Evolutionary conservation across 1,140 invertebrate species (phyloP).

Genomic region (Armadillidium nasatum): DNA sequence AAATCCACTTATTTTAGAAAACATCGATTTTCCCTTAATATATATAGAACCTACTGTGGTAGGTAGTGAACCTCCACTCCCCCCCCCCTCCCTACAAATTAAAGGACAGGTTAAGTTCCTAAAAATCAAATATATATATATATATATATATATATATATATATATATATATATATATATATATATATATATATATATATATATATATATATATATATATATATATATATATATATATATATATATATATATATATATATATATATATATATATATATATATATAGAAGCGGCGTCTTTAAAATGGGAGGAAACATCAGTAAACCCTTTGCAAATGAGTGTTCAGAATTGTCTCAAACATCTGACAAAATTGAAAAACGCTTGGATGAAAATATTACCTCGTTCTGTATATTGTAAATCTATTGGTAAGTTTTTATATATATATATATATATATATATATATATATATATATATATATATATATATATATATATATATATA

Average conservation of each 20-base stretch:
- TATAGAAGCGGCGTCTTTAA: neutral
- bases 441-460: too few relatives aligned
- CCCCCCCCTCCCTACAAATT: too few relatives aligned
- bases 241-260: constrained; percentile 24
- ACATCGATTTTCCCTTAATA: too few relatives aligned
- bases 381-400: constrained; percentile 71
- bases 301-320: neutral
- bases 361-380: constrained; percentile 76
- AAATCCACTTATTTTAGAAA: too few relatives aligned
- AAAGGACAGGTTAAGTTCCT: too few relatives aligned
- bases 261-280: constrained; percentile 2
- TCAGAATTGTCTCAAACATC: constrained; percentile 73
- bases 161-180: too few relatives aligned
- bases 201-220: constrained; percentile 21
- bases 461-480: too few relatives aligned
- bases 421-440: constrained; percentile 48
- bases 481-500: too few relatives aligned
- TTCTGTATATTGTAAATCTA: constrained; percentile 62
- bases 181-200: constrained; percentile 1
- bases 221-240: constrained; percentile 18
- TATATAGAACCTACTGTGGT: too few relatives aligned
- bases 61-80: too few relatives aligned
- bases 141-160: too few relatives aligned
- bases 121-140: too few relatives aligned
- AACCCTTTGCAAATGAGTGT: constrained; percentile 53